Evolutionary conservation across 2,113 vertebrate species (phyloP), one percentile per base, ranked within the genome.

Genomic region (Tonatia bakeri): DNA sequence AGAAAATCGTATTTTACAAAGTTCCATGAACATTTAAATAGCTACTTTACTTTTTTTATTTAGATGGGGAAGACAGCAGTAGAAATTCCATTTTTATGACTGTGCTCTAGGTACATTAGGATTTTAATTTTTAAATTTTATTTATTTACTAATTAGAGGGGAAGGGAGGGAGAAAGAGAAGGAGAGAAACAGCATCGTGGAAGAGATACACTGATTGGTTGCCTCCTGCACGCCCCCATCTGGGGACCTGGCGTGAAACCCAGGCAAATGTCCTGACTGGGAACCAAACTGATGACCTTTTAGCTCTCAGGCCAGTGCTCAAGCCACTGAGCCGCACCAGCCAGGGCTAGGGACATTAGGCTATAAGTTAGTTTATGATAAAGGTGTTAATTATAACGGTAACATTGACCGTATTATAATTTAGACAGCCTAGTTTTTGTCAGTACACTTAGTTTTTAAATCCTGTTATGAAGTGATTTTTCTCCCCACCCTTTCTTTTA

Each of bases 21-120:
- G 75, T 50, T 45, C 45, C 8, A 19, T 22, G 24, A 83, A 86
- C 40, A 84, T 91, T 94, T 93, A 80, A 82, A 64, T 86, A 56
- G 7, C 19, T 91, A 12, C 47, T 94, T 93, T 5, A n/a, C 54
- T 33, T 96, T 96, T 91, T 94, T 86, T 92, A 65, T 86, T 43
- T 79, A 20, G 36, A 65, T 50, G 38, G 7, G 52, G 2, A 12
- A 79, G 36, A 69, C 8, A 90, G 7, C 61, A 91, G 33, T 79
- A 80, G 38, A 86, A 87, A 75, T 82, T 86, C 6, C 24, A 20
- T 64, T 76, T 80, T 91, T 76, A 52, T 79, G 24, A 86, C 31
- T 84, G 20, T 83, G 5, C 75, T 95, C 19, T 96, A 76, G 24
- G 17, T 84, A 64, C 4, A 7, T 87, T 83, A 81, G 33, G 52